Percentiles rank a stretch among this genome's conserved stretches.
Conservation (phyloP, 2,113 vertebrate species). For the Pundamilia nyererei region DNA sequence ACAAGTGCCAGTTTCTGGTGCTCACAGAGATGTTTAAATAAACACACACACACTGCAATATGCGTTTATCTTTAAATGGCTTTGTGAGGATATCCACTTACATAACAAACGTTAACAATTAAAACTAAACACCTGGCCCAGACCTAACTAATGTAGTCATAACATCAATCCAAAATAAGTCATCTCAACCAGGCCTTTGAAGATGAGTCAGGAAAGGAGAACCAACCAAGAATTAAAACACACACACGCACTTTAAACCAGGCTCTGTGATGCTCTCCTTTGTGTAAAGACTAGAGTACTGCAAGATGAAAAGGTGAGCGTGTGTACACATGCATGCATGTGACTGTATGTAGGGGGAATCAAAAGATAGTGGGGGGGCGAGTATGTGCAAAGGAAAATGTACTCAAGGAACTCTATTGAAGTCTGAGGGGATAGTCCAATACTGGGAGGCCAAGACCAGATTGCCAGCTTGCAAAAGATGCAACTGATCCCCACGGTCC, state of each 20-base stretch:
- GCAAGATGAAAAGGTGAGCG: neutral
- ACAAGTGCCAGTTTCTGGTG: neutral
- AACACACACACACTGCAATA: neutral
- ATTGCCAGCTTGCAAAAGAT: neutral
- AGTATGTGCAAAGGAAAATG: neutral
- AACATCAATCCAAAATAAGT: neutral
- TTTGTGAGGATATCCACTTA: neutral
- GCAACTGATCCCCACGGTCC: neutral
- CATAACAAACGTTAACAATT: neutral
- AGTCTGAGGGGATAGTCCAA: neutral
- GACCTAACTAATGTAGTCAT: neutral
- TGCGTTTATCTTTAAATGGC: neutral
- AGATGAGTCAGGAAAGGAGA: neutral
- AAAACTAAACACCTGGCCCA: neutral
- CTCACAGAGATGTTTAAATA: neutral
- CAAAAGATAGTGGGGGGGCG: neutral
- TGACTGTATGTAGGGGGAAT: neutral
- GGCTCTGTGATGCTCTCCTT: neutral
- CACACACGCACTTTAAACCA: accelerated
- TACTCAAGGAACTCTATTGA: neutral
- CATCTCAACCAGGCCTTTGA: neutral
- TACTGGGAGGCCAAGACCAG: neutral
- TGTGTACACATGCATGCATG: neutral
- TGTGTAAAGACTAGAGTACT: neutral
- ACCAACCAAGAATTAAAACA: neutral